Base-by-base conservation (phyloP, 2,113 vertebrate genomes). In the Larimichthys polyactis region DNA sequence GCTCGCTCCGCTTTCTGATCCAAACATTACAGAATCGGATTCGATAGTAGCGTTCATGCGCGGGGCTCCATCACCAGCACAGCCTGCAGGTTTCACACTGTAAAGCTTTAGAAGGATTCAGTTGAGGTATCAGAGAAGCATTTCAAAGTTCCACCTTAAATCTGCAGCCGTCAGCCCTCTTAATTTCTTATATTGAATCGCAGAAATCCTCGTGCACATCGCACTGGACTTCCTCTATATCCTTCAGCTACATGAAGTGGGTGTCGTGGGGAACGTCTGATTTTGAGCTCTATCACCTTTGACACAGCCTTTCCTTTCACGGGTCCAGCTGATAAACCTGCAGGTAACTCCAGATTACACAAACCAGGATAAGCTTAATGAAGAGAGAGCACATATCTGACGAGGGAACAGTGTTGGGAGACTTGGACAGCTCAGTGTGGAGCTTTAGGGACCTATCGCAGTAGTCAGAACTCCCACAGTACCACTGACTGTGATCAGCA, bases 1-100 rank as follows among this genome's bases (percentile, higher is more conserved):
- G 87, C 86, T 60, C 36, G 43, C 70, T 51, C 59, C 75, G 36
- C 52, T 86, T 83, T 79, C 64, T 75, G 54, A 75, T 86, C 78
- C 65, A 66, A 59, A 58, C 81, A 70, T 86, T 48, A 80, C 75
- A 62, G 60, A 52, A 71, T 73, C 54, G 20, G 7, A 40, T 9
- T 40, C 36, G 36, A 8, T 2, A 2, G 1, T 40, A 40, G 36
- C 8, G 36, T 40, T 40, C 36, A 40, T 40, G 8, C 7, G 36
- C 1, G 36, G 36, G 36, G 36, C 36, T 40, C 36, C 36, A 40
- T 40, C 36, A 40, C 36, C 36, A 40, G 36, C 36, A 8, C 36
- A 40, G 36, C 36, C 36, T 9, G 36, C 36, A 40, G 36, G 7
- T 40, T 40, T 40, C 36, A 40, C 8, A 6, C 36, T 40, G 36